Conservation (phyloP, 2,888 invertebrate species). For the Auanema freiburgensis region DNA sequence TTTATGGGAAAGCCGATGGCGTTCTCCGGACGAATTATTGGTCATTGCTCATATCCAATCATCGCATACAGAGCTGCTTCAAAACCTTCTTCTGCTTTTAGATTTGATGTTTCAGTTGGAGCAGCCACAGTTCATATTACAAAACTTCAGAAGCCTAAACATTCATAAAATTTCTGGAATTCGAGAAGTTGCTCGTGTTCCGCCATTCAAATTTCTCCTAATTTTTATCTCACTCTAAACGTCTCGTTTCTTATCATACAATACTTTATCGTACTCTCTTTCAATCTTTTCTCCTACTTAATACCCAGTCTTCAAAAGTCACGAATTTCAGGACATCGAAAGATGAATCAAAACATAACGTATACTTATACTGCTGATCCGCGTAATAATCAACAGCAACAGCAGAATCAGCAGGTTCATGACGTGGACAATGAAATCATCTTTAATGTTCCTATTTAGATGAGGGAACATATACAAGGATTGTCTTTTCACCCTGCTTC, state of each 20-base stretch:
- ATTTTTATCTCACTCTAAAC: not conserved
- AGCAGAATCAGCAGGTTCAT: slow-evolving; percentile 1
- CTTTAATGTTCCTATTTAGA: slow-evolving; percentile 5
- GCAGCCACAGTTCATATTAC: too few relatives aligned
- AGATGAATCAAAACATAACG: slow-evolving; percentile 43
- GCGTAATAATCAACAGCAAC: slow-evolving; percentile 35
- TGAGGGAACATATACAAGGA: slow-evolving; percentile 21
- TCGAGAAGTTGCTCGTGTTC: too few relatives aligned
- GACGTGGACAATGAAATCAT: not conserved
- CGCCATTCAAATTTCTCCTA: not conserved
- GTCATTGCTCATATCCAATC: too few relatives aligned
- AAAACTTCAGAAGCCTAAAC: too few relatives aligned
- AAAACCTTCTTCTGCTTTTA: too few relatives aligned
- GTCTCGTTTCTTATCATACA: slow-evolving; percentile 5
- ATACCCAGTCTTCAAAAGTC: not conserved
- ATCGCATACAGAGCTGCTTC: too few relatives aligned
- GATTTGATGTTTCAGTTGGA: too few relatives aligned
- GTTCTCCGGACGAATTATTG: too few relatives aligned
- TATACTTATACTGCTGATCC: slow-evolving; percentile 42
- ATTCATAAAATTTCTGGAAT: too few relatives aligned
- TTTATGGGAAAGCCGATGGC: too few relatives aligned
- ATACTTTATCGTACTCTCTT: slow-evolving; percentile 6
- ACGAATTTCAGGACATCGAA: not conserved
- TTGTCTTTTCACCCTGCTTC: slow-evolving; percentile 38
- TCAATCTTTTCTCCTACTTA: not conserved